A percentile compares a stretch with the other conserved stretches of the same genome.
phyloP scores from a whole-genome alignment of 2,113 vertebrate species.

The Ictalurus furcatus region DNA sequence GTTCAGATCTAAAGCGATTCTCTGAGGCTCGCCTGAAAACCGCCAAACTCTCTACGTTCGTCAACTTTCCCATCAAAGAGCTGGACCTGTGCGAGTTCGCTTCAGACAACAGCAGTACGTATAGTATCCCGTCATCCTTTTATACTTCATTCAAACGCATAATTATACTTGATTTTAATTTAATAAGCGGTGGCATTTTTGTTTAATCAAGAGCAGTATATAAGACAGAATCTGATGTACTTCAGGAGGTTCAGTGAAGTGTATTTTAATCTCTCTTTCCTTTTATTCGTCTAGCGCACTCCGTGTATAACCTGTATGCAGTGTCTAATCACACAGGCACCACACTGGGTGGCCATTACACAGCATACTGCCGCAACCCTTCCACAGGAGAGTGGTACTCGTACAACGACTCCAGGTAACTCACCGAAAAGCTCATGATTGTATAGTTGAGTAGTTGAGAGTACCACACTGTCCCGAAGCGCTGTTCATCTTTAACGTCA shows the following conservation, averaged over 20 bases:
- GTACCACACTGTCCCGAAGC: neutral
- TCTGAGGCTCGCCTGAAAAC: slow-evolving; percentile 86
- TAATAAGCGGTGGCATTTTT: neutral
- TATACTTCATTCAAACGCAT: neutral
- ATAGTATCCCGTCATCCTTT: neutral
- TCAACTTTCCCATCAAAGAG: slow-evolving; percentile 92
- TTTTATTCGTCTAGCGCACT: slow-evolving; percentile 72
- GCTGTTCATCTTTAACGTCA: neutral
- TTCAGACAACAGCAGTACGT: slow-evolving; percentile 85
- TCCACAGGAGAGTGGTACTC: slow-evolving; percentile 88
- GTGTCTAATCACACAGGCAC: slow-evolving; percentile 96
- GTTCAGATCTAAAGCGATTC: slow-evolving; percentile 92
- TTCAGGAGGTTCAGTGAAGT: neutral
- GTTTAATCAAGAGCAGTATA: neutral
- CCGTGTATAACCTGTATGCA: slow-evolving; percentile 90
- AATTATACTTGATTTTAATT: neutral
- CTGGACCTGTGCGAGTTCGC: slow-evolving; percentile 91
- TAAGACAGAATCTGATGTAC: neutral
- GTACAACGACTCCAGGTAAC: slow-evolving; percentile 93
- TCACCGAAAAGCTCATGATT: neutral
- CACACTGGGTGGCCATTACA: slow-evolving; percentile 93
- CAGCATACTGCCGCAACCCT: slow-evolving; percentile 90
- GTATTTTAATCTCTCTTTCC: neutral
- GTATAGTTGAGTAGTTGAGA: no score
- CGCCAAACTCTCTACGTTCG: slow-evolving; percentile 90